A percentile compares a stretch with the other conserved stretches of the same genome.
phyloP scores from a whole-genome alignment of 2,888 invertebrate species.

The Tortrix viridana region DNA sequence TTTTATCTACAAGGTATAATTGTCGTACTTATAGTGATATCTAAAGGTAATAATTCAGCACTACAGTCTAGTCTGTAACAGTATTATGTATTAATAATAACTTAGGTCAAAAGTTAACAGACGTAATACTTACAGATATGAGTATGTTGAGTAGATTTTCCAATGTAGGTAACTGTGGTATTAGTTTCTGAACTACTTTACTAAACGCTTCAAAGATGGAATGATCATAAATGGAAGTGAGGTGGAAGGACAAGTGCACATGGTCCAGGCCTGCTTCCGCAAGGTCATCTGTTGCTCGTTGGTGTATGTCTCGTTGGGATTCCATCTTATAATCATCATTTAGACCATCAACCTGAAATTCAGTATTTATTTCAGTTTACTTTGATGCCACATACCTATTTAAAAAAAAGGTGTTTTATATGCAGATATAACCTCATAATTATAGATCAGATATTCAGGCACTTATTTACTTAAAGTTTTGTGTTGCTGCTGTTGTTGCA shows the following conservation, averaged over 20 bases:
- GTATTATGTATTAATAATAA: too few relatives aligned
- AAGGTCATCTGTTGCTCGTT: slow-evolving; percentile 97
- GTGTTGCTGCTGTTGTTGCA: too few relatives aligned
- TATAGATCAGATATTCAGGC: too few relatives aligned
- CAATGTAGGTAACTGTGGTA: slow-evolving; percentile 97
- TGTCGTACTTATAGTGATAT: too few relatives aligned
- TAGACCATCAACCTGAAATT: slow-evolving; percentile 93
- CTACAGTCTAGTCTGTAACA: too few relatives aligned
- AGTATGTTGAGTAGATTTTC: slow-evolving; percentile 99
- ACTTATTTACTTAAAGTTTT: too few relatives aligned
- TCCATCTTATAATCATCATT: slow-evolving; percentile 99
- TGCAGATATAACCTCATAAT: too few relatives aligned
- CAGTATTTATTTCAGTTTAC: background rate
- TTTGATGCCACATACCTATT: too few relatives aligned
- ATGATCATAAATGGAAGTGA: slow-evolving; percentile 99
- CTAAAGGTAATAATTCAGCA: too few relatives aligned
- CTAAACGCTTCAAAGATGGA: slow-evolving; percentile 99
- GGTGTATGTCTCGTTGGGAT: slow-evolving; percentile 98
- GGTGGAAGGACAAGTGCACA: slow-evolving; percentile 96
- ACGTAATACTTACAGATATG: slow-evolving; percentile 91
- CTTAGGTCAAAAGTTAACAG: too few relatives aligned
- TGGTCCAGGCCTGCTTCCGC: slow-evolving; percentile 94
- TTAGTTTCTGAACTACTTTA: slow-evolving; percentile 99
- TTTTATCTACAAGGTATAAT: too few relatives aligned
- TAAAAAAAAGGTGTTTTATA: too few relatives aligned